A percentile compares a stretch with the other conserved stretches of the same genome.
These are phyloP conservation scores for Caracal caracal DNA, from an alignment of 2,113 vertebrate species.

Conservation along the genomic window DNA sequence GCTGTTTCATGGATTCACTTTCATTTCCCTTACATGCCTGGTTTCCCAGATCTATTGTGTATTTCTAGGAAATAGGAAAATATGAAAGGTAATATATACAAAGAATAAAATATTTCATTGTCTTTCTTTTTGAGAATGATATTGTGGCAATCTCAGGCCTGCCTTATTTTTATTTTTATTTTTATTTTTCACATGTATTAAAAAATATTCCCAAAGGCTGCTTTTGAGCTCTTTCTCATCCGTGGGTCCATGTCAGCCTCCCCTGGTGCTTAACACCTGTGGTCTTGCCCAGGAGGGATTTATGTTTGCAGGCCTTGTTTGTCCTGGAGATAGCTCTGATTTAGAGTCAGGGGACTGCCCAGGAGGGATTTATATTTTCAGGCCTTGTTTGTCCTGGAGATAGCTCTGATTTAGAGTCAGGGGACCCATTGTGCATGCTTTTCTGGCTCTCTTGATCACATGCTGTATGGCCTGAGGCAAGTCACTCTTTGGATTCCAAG, in stretches of 20 bases:
- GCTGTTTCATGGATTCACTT: background rate
- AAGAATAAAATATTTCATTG: slow-evolving; percentile 5
- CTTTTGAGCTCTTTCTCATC: background rate
- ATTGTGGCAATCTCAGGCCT: background rate
- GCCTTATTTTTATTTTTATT: slow-evolving; percentile 10
- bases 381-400: background rate
- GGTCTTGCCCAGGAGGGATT: background rate
- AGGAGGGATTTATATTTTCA: background rate
- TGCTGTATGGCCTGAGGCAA: background rate
- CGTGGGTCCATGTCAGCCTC: background rate
- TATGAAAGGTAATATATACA: background rate
- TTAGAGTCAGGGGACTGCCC: background rate
- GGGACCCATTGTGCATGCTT: background rate
- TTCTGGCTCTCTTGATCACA: background rate
- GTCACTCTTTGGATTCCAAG: background rate
- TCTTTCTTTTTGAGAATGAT: slow-evolving; percentile 34
- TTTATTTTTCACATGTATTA: background rate
- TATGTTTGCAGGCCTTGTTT: background rate
- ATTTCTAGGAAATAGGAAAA: slow-evolving; percentile 51
- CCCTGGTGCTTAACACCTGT: background rate
- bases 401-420: background rate
- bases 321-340: background rate
- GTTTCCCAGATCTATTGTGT: slow-evolving; percentile 10
- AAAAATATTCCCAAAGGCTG: slow-evolving; percentile 17
- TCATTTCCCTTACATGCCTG: background rate